These are phyloP conservation scores for Danaus melanippus DNA, from an alignment of 1,140 invertebrate species.

Conservation along the genomic window DNA sequence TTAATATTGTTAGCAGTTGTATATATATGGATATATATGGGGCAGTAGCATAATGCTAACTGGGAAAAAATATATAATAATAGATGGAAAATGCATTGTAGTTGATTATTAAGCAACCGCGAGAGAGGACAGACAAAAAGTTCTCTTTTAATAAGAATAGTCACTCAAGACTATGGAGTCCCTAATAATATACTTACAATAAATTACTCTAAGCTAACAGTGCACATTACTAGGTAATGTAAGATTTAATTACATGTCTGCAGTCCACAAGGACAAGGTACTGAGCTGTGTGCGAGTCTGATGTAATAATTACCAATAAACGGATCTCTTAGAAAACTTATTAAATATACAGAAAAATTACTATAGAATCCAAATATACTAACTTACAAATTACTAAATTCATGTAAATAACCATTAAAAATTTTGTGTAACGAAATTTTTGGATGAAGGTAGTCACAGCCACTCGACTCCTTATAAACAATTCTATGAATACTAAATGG, in stretches of 20 bases:
- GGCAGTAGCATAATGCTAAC: slow-evolving; percentile 21
- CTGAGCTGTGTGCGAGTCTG: slow-evolving; percentile 59
- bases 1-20: slow-evolving; percentile 27
- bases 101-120: slow-evolving; percentile 55
- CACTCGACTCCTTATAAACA: slow-evolving; percentile 43
- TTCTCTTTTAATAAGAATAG: slow-evolving; percentile 21
- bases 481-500: slow-evolving; percentile 22
- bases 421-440: slow-evolving; percentile 47
- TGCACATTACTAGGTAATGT: slow-evolving; percentile 56
- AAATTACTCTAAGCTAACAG: slow-evolving; percentile 68
- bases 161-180: slow-evolving; percentile 44
- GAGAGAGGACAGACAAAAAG: slow-evolving; percentile 42
- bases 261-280: slow-evolving; percentile 56
- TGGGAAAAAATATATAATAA: slow-evolving; percentile 13
- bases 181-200: slow-evolving; percentile 64
- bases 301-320: slow-evolving; percentile 26
- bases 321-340: slow-evolving; percentile 34
- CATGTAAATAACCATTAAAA: slow-evolving; percentile 38
- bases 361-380: slow-evolving; percentile 25
- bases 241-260: slow-evolving; percentile 54
- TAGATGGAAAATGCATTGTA: slow-evolving; percentile 42
- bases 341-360: slow-evolving; percentile 34
- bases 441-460: slow-evolving; percentile 59
- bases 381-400: slow-evolving; percentile 50
- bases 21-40: slow-evolving; percentile 10